Percentiles rank a stretch among this genome's conserved stretches.
Conservation (phyloP, 1,140 invertebrate species). For the Thalassaphorura encarpata region DNA sequence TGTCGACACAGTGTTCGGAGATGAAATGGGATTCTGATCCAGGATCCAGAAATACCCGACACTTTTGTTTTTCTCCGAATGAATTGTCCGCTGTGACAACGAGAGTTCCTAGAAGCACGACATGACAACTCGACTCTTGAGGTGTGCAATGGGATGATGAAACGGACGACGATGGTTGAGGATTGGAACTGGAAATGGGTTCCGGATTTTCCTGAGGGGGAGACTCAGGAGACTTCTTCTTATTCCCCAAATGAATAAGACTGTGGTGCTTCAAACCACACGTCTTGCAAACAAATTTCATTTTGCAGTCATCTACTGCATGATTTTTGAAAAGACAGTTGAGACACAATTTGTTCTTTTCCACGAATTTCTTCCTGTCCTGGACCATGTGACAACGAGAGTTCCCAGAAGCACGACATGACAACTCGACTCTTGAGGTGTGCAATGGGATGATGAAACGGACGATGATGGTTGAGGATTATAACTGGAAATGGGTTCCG, state of each 20-base stretch:
- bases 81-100: neutral
- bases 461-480: too few relatives aligned
- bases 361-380: neutral
- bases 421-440: too few relatives aligned
- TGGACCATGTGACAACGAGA: neutral
- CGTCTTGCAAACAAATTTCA: neutral
- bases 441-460: too few relatives aligned
- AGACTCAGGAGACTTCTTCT: too few relatives aligned
- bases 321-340: neutral
- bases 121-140: too few relatives aligned
- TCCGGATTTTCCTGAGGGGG: too few relatives aligned
- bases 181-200: too few relatives aligned
- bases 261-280: neutral
- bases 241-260: too few relatives aligned
- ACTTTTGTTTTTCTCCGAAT: neutral
- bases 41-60: constrained; percentile 1
- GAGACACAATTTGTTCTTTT: neutral
- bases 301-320: neutral
- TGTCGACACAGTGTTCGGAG: neutral
- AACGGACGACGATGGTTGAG: too few relatives aligned
- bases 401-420: constrained; percentile 1
- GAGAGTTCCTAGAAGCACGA: neutral
- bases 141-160: too few relatives aligned
- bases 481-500: too few relatives aligned
- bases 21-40: constrained; percentile 2